phyloP scores from a whole-genome alignment of 2,888 invertebrate species.

The Acleris holmiana region DNA sequence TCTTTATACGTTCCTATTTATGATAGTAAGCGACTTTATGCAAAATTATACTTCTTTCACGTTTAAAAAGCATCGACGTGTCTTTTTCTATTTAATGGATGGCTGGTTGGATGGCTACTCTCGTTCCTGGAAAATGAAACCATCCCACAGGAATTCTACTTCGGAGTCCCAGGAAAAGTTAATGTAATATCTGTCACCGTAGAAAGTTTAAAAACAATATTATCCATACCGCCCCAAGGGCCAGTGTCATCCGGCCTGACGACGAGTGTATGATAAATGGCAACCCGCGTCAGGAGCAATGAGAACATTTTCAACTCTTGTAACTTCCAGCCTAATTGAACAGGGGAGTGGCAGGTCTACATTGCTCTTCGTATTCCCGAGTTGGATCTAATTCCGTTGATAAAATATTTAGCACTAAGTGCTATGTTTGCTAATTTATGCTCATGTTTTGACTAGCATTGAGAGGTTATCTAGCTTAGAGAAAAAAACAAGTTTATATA shows the following conservation, averaged over 20 bases:
- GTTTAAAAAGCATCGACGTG: too few relatives aligned
- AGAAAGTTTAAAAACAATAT: conserved; percentile 24
- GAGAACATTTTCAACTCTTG: conserved; percentile 53
- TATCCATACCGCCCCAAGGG: conserved; percentile 27
- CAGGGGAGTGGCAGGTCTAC: conserved; percentile 56
- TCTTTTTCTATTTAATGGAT: too few relatives aligned
- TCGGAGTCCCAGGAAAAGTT: neutral
- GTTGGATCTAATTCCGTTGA: conserved; percentile 42
- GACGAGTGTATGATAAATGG: conserved; percentile 47
- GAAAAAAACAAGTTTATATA: neutral
- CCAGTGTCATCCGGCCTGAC: conserved; percentile 17
- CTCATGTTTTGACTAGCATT: conserved; percentile 33
- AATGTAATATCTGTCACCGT: neutral
- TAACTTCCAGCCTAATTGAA: conserved; percentile 58
- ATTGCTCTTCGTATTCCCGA: conserved; percentile 43
- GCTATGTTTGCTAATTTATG: conserved; percentile 45
- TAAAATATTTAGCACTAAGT: conserved; percentile 49
- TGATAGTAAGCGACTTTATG: too few relatives aligned
- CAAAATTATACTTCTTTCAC: too few relatives aligned
- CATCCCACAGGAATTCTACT: too few relatives aligned
- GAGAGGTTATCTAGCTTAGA: conserved; percentile 8
- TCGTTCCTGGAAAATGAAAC: too few relatives aligned
- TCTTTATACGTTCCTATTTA: too few relatives aligned
- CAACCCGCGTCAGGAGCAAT: conserved; percentile 45
- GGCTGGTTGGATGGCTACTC: too few relatives aligned